A percentile compares a stretch with the other conserved stretches of the same genome.
These are phyloP conservation scores for Trichomalopsis sarcophagae DNA, from an alignment of 1,140 invertebrate species.

Conservation along the genomic window DNA sequence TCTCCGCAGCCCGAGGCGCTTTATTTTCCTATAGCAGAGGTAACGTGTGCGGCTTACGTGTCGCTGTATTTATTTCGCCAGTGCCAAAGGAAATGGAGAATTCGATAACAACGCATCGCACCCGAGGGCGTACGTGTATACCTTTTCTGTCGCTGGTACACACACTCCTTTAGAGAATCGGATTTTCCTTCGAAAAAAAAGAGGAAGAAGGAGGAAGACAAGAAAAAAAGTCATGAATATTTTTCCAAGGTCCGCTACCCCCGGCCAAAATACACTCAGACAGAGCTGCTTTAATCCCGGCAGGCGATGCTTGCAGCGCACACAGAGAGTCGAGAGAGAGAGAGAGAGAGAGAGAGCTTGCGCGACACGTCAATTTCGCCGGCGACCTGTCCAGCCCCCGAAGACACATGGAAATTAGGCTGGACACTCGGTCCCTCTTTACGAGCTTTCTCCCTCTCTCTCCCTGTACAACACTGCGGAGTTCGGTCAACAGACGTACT, in stretches of 20 bases:
- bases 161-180: background rate
- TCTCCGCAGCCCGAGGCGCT: background rate
- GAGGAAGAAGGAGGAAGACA: too few relatives aligned
- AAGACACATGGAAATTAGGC: constrained; percentile 19
- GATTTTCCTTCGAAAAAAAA: background rate
- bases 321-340: background rate
- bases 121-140: too few relatives aligned
- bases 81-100: background rate
- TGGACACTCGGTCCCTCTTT: constrained; percentile 1
- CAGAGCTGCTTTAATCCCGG: background rate
- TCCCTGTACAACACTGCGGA: background rate
- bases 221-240: background rate
- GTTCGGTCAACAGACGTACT: constrained; percentile 16
- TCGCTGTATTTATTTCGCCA: constrained; percentile 18
- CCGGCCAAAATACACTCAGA: background rate
- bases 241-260: background rate
- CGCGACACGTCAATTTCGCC: constrained; percentile 7
- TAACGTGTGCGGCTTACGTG: constrained; percentile 21
- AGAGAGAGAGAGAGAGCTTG: background rate
- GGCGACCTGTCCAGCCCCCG: background rate
- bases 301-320: background rate
- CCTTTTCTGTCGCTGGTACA: too few relatives aligned
- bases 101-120: constrained; percentile 7
- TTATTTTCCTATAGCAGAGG: background rate
- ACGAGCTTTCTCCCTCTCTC: background rate